Conservation (phyloP, 2,797 vertebrate genomes). For the Smutsia gigantea region DNA sequence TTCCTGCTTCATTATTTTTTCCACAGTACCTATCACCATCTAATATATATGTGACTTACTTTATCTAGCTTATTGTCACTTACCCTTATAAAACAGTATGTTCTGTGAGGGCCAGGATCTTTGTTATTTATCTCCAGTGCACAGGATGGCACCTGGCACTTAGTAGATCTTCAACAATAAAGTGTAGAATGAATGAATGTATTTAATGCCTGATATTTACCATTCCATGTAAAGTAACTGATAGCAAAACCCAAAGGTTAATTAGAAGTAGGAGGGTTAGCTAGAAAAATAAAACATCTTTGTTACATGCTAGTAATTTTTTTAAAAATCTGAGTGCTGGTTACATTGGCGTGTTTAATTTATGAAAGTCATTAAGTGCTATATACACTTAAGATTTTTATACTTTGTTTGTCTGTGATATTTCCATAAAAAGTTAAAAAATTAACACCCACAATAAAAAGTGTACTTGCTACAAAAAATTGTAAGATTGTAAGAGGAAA, state of each 20-base stretch:
- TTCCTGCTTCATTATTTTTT: neutral
- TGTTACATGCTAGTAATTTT: neutral
- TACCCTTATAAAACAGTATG: neutral
- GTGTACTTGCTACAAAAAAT: neutral
- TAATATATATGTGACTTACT: neutral
- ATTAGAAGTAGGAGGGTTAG: neutral
- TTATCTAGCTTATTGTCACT: neutral
- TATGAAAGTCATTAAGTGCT: conserved; percentile 24
- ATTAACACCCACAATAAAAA: neutral
- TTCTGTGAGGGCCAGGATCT: neutral
- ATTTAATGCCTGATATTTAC: neutral
- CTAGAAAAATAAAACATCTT: neutral
- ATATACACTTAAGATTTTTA: neutral
- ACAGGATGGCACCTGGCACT: neutral
- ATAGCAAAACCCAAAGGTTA: neutral
- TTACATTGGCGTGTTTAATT: neutral
- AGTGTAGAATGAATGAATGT: neutral
- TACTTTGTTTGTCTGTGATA: neutral
- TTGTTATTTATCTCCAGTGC: neutral
- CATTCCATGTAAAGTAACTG: neutral
- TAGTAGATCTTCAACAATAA: neutral
- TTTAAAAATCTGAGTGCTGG: neutral
- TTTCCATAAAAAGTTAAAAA: neutral
- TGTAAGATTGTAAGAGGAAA: conserved; percentile 16
- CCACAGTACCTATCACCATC: neutral